These are phyloP conservation scores for Tragelaphus buxtoni DNA, from an alignment of 2,113 vertebrate genomes.

Conservation along the genomic window DNA sequence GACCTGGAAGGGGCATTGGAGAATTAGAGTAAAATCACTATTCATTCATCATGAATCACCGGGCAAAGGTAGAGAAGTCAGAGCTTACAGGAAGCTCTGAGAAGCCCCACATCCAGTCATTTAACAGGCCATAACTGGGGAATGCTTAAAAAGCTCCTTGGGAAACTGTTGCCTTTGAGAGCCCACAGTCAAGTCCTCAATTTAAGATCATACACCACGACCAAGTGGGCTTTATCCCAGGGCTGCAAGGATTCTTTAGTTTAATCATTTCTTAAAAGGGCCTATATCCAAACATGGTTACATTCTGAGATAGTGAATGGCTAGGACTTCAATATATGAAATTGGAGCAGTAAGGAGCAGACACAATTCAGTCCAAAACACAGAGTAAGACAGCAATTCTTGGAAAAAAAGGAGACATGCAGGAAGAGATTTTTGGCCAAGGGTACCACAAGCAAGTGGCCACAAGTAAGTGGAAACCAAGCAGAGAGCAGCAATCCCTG, in stretches of 20 bases:
- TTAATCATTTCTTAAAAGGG: background rate
- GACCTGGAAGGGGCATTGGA: too few relatives aligned
- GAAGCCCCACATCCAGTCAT: background rate
- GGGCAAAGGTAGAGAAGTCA: background rate
- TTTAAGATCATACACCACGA: background rate
- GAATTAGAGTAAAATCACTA: background rate
- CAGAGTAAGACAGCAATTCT: background rate
- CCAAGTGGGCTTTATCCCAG: too few relatives aligned
- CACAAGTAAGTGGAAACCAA: background rate
- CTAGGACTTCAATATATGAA: background rate
- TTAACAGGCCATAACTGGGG: background rate
- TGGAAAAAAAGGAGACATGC: background rate
- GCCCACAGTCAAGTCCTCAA: background rate
- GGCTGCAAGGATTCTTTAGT: too few relatives aligned
- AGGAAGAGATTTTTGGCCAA: background rate
- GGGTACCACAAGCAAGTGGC: background rate
- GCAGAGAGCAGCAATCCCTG: background rate
- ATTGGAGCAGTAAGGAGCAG: background rate
- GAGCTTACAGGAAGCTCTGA: background rate
- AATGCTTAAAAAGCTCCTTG: background rate
- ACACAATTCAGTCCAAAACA: background rate
- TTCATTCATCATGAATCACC: background rate
- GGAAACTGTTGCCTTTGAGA: background rate
- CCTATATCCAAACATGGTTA: background rate
- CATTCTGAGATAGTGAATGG: background rate